Percentiles rank a stretch among this genome's conserved stretches.
Conservation (phyloP, 2,797 vertebrate species). For the Limnodromus scolopaceus region DNA sequence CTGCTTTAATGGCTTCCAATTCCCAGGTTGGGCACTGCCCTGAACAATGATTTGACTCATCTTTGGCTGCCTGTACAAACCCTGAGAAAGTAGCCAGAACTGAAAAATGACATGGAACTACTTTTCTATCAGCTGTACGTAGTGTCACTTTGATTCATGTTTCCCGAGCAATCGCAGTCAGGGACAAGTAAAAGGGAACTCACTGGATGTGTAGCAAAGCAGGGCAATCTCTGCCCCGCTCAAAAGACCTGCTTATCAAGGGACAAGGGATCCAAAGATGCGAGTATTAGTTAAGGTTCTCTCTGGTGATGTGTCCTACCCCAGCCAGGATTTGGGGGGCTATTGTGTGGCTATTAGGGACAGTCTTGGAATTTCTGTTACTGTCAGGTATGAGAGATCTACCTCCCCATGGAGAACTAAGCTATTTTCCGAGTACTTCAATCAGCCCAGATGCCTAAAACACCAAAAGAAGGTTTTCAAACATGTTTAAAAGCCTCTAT, state of each 20-base stretch:
- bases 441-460: background rate
- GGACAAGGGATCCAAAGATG: background rate
- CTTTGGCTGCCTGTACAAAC: background rate
- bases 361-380: background rate
- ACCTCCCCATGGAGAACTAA: background rate
- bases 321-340: background rate
- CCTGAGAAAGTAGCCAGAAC: background rate
- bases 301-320: background rate
- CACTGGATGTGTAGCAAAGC: background rate
- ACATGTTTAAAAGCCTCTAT: background rate
- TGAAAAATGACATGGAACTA: background rate
- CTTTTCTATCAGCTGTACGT: background rate
- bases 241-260: background rate
- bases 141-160: background rate
- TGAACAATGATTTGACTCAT: background rate
- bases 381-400: background rate
- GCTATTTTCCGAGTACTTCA: background rate
- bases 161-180: background rate
- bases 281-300: background rate
- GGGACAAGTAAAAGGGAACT: background rate
- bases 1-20: background rate
- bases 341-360: background rate
- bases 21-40: background rate
- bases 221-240: background rate
- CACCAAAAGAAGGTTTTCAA: background rate